phyloP scores from a whole-genome alignment of 2,888 invertebrate species.

The Halictus quadricinctus region DNA sequence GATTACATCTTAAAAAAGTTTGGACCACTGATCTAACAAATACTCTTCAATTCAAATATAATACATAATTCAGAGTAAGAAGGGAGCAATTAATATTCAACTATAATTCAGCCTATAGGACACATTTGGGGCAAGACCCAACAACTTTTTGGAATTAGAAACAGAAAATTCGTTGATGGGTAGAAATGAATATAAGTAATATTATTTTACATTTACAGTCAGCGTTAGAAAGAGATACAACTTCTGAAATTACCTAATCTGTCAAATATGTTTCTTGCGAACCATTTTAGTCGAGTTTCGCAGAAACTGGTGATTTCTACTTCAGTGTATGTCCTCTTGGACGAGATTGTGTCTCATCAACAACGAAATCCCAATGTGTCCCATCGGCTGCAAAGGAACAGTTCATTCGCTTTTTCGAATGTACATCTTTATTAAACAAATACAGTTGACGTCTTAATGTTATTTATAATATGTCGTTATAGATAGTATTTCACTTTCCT shows the following conservation, averaged over 20 bases:
- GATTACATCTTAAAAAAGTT: background rate
- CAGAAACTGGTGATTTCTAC: background rate
- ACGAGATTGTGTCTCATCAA: background rate
- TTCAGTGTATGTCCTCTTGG: background rate
- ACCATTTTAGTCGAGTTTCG: background rate
- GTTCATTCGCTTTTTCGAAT: slow-evolving; percentile 75
- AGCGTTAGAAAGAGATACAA: background rate
- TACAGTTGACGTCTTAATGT: slow-evolving; percentile 82
- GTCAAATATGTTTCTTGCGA: background rate
- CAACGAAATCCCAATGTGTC: slow-evolving; percentile 16
- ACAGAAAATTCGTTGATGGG: background rate
- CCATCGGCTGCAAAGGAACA: slow-evolving; percentile 37
- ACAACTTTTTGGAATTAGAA: background rate
- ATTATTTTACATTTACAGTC: background rate
- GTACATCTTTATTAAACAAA: slow-evolving; percentile 83
- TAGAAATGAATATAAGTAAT: no score
- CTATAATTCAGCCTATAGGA: slow-evolving; percentile 53
- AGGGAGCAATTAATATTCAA: slow-evolving; percentile 32
- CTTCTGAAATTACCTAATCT: no score
- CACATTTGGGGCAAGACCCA: background rate
- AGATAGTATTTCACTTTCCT: slow-evolving; percentile 80
- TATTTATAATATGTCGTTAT: slow-evolving; percentile 81
- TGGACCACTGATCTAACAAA: background rate
- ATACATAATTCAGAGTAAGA: background rate
- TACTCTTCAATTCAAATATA: background rate